These are phyloP conservation scores for Danaus melanippus DNA, from an alignment of 1,140 invertebrate species.

Conservation along the genomic window DNA sequence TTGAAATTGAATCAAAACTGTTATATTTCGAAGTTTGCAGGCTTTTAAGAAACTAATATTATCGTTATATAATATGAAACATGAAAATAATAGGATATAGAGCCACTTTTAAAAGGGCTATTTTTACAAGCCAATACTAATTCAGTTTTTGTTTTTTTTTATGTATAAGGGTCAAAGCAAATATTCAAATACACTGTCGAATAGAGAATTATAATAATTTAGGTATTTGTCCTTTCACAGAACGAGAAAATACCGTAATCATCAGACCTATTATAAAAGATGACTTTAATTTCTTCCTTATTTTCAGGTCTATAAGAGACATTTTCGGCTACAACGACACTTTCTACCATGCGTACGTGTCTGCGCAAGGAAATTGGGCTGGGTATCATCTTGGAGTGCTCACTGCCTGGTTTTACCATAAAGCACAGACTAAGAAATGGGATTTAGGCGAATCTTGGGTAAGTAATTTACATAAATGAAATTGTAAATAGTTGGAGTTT, in stretches of 20 bases:
- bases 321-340: slow-evolving; percentile 63
- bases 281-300: slow-evolving; percentile 11
- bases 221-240: background rate
- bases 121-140: too few relatives aligned
- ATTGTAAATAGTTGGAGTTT: too few relatives aligned
- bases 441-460: slow-evolving; percentile 49
- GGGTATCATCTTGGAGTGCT: slow-evolving; percentile 59
- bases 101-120: too few relatives aligned
- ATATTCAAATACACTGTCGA: slow-evolving; percentile 6
- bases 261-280: background rate
- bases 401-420: slow-evolving; percentile 59
- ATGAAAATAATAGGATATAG: too few relatives aligned
- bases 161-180: background rate
- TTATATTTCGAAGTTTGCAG: too few relatives aligned
- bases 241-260: slow-evolving; percentile 5
- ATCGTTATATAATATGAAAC: too few relatives aligned
- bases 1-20: too few relatives aligned
- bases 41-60: too few relatives aligned
- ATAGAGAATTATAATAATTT: too few relatives aligned
- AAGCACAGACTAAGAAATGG: slow-evolving; percentile 55
- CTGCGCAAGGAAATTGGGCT: slow-evolving; percentile 62
- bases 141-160: background rate
- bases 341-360: slow-evolving; percentile 64
- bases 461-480: slow-evolving; percentile 20
- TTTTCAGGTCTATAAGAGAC: slow-evolving; percentile 53